phyloP scores from a whole-genome alignment of 1,140 invertebrate species.

The Drosophila truncata region DNA sequence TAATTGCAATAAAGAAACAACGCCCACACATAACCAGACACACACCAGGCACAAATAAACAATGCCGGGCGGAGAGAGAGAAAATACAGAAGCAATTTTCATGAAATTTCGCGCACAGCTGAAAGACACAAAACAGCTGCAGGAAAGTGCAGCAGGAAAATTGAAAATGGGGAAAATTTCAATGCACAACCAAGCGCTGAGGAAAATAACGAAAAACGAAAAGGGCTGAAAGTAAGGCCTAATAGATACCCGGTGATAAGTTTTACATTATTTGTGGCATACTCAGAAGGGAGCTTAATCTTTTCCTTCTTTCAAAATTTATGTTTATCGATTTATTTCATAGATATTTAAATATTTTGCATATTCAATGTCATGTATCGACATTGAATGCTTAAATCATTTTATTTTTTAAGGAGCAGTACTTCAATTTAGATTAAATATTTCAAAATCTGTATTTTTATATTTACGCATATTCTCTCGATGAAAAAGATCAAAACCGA shows the following conservation, averaged over 20 bases:
- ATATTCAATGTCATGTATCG: no score
- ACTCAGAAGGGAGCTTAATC: not conserved
- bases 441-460: no score
- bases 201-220: not conserved
- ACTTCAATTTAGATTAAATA: no score
- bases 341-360: no score
- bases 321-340: not conserved
- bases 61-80: conserved; percentile 33
- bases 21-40: conserved; percentile 48
- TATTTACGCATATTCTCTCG: no score
- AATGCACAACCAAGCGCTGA: conserved; percentile 1
- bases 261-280: not conserved
- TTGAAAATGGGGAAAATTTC: conserved; percentile 47
- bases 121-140: conserved; percentile 79
- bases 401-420: no score
- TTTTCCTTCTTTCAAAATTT: not conserved
- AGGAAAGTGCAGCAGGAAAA: conserved; percentile 58
- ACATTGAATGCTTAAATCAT: no score
- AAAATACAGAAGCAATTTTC: conserved; percentile 63
- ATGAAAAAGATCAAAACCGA: no score
- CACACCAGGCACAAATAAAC: conserved; percentile 29
- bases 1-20: conserved; percentile 78
- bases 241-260: not conserved
- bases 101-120: conserved; percentile 71
- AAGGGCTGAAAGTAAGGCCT: not conserved